These are phyloP conservation scores for Marmota monax DNA, from an alignment of 2,113 vertebrate genomes.

Conservation along the genomic window DNA sequence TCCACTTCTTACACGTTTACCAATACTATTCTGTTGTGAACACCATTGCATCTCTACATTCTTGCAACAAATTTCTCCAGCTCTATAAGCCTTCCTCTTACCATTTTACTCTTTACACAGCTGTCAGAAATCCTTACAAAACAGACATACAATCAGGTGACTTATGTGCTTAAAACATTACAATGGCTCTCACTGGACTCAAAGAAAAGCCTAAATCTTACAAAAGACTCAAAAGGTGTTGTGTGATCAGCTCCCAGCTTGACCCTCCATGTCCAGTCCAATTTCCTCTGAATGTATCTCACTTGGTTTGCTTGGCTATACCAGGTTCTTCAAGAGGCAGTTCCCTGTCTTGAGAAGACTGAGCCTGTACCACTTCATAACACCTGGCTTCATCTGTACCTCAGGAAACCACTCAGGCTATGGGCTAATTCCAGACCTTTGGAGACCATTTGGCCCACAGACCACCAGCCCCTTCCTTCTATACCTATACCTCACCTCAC, in stretches of 20 bases:
- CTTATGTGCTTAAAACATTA: not conserved
- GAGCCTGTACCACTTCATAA: rapidly evolving
- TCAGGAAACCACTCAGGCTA: rapidly evolving
- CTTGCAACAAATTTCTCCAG: too few relatives aligned
- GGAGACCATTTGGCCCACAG: not conserved
- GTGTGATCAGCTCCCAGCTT: too few relatives aligned
- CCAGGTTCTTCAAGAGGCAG: not conserved
- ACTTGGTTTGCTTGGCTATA: rapidly evolving
- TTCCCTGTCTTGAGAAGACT: rapidly evolving
- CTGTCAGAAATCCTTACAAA: not conserved
- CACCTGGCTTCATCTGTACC: rapidly evolving
- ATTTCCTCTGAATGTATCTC: not conserved
- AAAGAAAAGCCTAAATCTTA: not conserved
- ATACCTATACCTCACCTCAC: not conserved
- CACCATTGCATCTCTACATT: not conserved
- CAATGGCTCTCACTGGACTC: not conserved
- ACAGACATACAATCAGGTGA: not conserved
- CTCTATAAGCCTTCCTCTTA: not conserved
- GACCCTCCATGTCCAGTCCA: not conserved
- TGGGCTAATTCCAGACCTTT: rapidly evolving
- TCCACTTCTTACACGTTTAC: not conserved
- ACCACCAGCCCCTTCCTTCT: not conserved
- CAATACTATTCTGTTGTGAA: not conserved
- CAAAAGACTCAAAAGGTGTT: not conserved
- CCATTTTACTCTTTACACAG: not conserved